These are phyloP conservation scores for Corvus hawaiiensis DNA, from an alignment of 2,113 vertebrate species.

Conservation along the genomic window DNA sequence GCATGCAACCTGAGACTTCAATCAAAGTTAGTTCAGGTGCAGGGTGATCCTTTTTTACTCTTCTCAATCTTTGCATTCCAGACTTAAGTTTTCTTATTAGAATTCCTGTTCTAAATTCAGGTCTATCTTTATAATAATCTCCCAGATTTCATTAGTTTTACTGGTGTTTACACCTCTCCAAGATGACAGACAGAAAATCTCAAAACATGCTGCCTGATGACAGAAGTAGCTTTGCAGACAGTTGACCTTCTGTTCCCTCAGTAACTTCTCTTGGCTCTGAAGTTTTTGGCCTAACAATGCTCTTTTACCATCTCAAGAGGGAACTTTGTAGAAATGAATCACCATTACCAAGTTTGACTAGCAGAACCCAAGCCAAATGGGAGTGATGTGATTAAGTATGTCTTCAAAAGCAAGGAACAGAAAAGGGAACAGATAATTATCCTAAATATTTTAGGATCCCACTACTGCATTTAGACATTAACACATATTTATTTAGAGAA, in stretches of 20 bases:
- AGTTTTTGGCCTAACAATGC: neutral
- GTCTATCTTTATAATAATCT: neutral
- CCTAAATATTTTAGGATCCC: neutral
- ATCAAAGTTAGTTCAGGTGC: neutral
- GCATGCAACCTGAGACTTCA: neutral
- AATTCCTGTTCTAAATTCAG: neutral
- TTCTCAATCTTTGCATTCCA: neutral
- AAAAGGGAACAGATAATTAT: neutral
- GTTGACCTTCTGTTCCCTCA: neutral
- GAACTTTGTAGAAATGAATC: neutral
- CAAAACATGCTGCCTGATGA: neutral
- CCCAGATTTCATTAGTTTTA: neutral
- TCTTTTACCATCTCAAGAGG: neutral
- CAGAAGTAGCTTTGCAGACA: neutral
- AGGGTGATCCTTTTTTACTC: neutral
- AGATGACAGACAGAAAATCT: neutral
- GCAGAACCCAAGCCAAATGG: neutral
- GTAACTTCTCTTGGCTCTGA: neutral
- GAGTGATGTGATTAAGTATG: neutral
- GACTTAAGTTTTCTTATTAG: neutral
- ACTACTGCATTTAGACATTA: neutral
- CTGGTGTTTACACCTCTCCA: neutral
- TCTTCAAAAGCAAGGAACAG: neutral
- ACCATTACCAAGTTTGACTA: neutral
- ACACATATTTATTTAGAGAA: neutral